Percentiles rank a stretch among this genome's conserved stretches.
phyloP scores from a whole-genome alignment of 2,113 vertebrate species.

The Xiphophorus couchianus region DNA sequence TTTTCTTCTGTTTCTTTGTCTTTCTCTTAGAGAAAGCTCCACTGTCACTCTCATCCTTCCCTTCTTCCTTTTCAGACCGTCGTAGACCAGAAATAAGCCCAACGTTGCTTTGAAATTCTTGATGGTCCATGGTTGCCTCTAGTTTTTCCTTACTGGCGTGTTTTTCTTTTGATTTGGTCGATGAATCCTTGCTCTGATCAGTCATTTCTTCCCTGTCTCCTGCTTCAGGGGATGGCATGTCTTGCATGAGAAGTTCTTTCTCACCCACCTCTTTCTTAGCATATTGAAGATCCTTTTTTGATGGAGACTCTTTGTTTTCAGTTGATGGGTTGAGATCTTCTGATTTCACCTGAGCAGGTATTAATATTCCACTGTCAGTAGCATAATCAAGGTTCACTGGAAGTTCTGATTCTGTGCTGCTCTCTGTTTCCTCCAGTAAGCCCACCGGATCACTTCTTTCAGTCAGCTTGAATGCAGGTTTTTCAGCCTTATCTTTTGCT shows the following conservation, averaged over 20 bases:
- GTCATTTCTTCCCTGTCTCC: constrained; percentile 22
- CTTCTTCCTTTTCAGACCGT: constrained; percentile 38
- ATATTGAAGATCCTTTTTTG: constrained; percentile 12
- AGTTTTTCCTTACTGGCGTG: constrained; percentile 10
- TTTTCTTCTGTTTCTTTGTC: constrained; percentile 68
- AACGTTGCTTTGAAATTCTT: constrained; percentile 15
- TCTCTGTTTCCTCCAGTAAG: constrained; percentile 61
- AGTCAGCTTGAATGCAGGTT: background rate
- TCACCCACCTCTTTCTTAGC: constrained; percentile 12
- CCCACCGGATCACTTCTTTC: constrained; percentile 1
- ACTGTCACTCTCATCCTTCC: constrained; percentile 51
- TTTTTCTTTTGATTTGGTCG: constrained; percentile 8
- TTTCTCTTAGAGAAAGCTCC: constrained; percentile 54
- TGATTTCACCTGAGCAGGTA: constrained; percentile 32
- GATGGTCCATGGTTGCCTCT: constrained; percentile 4
- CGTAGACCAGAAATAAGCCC: constrained; percentile 16
- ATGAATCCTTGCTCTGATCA: constrained; percentile 19
- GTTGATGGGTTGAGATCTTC: constrained; percentile 16
- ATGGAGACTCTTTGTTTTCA: constrained; percentile 4
- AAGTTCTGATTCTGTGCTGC: constrained; percentile 73
- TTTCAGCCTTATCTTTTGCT: constrained; percentile 11
- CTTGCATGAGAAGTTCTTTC: constrained; percentile 42
- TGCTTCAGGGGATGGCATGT: constrained; percentile 40
- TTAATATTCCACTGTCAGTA: constrained; percentile 52
- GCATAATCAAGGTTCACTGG: constrained; percentile 68